Conservation (phyloP, 1,140 invertebrate genomes). For the Bombus fervidus region DNA sequence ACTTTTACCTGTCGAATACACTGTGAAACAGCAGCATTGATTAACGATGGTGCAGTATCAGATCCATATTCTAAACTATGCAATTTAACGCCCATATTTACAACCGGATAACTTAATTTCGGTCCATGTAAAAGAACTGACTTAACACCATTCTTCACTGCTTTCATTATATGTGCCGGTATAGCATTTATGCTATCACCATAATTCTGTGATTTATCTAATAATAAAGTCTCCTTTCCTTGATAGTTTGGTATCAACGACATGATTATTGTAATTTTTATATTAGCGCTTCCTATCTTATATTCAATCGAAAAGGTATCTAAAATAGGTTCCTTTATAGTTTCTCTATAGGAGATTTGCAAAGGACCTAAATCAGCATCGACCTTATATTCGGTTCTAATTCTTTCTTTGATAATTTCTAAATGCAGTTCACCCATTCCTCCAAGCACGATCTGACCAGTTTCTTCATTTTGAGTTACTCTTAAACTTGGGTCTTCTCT, state of each 20-base stretch:
- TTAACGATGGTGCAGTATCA: slow-evolving; percentile 89
- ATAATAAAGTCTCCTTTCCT: slow-evolving; percentile 78
- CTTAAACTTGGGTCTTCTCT: slow-evolving; percentile 97
- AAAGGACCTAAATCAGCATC: slow-evolving; percentile 95
- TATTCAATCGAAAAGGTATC: slow-evolving; percentile 85
- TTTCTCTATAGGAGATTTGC: slow-evolving; percentile 97
- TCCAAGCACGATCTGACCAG: slow-evolving; percentile 93
- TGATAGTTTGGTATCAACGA: slow-evolving; percentile 82
- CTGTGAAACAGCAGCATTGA: slow-evolving; percentile 90
- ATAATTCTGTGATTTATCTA: slow-evolving; percentile 86
- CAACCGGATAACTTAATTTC: slow-evolving; percentile 87
- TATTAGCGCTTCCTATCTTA: slow-evolving; percentile 85
- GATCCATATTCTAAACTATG: slow-evolving; percentile 89
- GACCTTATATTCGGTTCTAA: slow-evolving; percentile 94
- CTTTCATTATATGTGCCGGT: slow-evolving; percentile 84
- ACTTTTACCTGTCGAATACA: slow-evolving; percentile 88
- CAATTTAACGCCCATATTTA: slow-evolving; percentile 89
- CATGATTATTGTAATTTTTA: slow-evolving; percentile 84
- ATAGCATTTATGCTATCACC: slow-evolving; percentile 85
- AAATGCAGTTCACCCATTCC: slow-evolving; percentile 99
- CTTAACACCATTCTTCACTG: slow-evolving; percentile 85
- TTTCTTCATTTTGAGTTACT: slow-evolving; percentile 89
- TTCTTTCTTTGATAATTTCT: slow-evolving; percentile 95
- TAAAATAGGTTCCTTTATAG: slow-evolving; percentile 82
- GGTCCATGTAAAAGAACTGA: slow-evolving; percentile 88